A percentile compares a stretch with the other conserved stretches of the same genome.
phyloP scores from a whole-genome alignment of 2,797 vertebrate species.

The Helicolenus hilgendorfi region DNA sequence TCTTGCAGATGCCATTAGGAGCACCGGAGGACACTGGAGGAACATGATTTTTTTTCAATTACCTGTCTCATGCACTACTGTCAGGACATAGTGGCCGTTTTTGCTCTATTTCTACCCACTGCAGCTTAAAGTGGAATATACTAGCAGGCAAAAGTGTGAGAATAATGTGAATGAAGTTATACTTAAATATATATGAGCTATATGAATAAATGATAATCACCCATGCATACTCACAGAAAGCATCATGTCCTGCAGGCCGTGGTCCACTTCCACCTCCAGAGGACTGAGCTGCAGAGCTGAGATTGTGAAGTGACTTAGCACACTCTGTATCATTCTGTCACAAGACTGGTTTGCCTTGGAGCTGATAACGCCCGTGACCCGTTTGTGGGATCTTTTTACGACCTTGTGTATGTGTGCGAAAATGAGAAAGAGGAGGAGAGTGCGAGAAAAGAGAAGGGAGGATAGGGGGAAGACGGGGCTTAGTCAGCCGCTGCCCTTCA shows the following conservation, averaged over 20 bases:
- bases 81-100: no score
- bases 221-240: background rate
- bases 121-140: slow-evolving; percentile 9
- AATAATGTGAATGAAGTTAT: slow-evolving; percentile 31
- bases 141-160: background rate
- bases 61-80: no score
- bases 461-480: background rate
- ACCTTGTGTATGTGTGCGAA: slow-evolving; percentile 26
- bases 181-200: slow-evolving; percentile 66
- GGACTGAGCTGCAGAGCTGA: background rate
- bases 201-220: slow-evolving; percentile 61
- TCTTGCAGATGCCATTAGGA: no score
- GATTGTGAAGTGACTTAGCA: slow-evolving; percentile 7
- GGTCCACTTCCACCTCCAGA: slow-evolving; percentile 19
- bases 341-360: slow-evolving; percentile 9
- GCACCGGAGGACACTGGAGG: no score
- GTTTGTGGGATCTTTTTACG: background rate
- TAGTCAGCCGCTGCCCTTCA: background rate
- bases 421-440: background rate
- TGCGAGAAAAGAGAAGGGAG: background rate
- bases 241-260: slow-evolving; percentile 4
- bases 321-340: slow-evolving; percentile 13
- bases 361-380: slow-evolving; percentile 8
- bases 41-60: no score
- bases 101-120: no score